Evolutionary conservation across 2,113 vertebrate genomes (phyloP), one percentile per base, ranked within the genome.

Genomic region (Telmatochromis sp.): DNA sequence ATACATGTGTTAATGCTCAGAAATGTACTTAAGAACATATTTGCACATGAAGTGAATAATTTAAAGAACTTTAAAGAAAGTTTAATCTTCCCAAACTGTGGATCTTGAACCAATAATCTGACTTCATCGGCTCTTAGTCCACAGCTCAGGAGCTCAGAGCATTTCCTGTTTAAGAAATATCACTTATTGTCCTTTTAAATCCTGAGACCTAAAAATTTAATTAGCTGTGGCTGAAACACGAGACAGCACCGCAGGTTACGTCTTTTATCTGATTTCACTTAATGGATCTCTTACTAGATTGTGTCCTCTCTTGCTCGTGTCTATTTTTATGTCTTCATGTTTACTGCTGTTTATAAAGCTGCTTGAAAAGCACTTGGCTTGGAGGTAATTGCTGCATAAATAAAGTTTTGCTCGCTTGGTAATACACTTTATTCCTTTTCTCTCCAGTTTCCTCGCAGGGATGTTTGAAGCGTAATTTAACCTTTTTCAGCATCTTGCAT

Each of bases 201-300:
- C 68, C 33, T 33, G 7, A 83, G 19, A 54, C 35, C 33, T 79
- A 35, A 84, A 75, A 45, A 47, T 68, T 7, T 68, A 68, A 88
- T 84, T 19, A 81, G 78, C 31, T 57, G 9, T 54, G 51, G 28
- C 45, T 85, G 80, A 40, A 85, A 47, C n/a, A 26, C 13, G 23
- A 80, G 80, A 86, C 78, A 37, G 26, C 40, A 15, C 58, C 68
- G 42, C 47, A 73, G 65, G 50, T 89, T 85, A 53, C 37, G 17
- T 60, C 84, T 88, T 82, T 54, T 82, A 84, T 88, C 75, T 58
- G 86, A 90, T 86, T 90, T 89, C 68, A 37, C 57, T 82, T 82
- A 85, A 82, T 89, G 65, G 83, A 81, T 65, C 73, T 71, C 37
- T 81, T 53, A 83, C 75, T 86, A 84, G 57, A 84, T 79, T 42